Conservation (phyloP, 2,797 vertebrate genomes). For the Strix occidentalis region DNA sequence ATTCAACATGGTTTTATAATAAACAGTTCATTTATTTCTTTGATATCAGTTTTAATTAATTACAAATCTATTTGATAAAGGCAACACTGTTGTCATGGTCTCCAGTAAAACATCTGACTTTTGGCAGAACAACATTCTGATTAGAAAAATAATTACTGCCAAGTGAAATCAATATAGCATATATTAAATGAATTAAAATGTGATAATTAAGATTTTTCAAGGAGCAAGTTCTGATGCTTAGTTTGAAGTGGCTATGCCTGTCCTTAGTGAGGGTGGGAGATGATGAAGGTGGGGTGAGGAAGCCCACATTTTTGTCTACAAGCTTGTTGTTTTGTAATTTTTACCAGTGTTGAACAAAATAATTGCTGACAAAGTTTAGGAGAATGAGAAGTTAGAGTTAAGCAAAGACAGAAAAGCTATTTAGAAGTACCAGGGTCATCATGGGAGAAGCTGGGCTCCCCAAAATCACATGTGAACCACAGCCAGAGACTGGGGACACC, state of each 20-base stretch:
- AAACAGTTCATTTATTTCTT: constrained; percentile 38
- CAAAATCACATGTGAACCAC: accelerated
- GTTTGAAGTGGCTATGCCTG: neutral
- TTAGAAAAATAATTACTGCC: constrained; percentile 41
- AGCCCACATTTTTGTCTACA: neutral
- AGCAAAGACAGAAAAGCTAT: neutral
- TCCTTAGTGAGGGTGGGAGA: neutral
- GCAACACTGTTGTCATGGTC: neutral
- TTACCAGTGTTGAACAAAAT: neutral
- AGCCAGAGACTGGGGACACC: neutral
- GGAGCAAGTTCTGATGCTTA: neutral
- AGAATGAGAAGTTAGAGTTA: neutral
- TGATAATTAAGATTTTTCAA: neutral
- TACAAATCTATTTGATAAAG: constrained; percentile 27
- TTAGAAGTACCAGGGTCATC: neutral
- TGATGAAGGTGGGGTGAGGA: neutral
- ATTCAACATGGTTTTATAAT: constrained; percentile 8
- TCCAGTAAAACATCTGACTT: constrained; percentile 33
- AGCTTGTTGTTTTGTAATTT: neutral
- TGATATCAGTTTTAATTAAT: constrained; percentile 41
- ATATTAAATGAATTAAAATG: neutral
- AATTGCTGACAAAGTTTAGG: neutral
- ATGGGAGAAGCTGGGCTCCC: neutral
- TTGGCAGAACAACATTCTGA: constrained; percentile 3
- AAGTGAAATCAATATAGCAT: constrained; percentile 7